Base-by-base conservation (phyloP, 2,888 invertebrate genomes). In the Lasioglossum morio region DNA sequence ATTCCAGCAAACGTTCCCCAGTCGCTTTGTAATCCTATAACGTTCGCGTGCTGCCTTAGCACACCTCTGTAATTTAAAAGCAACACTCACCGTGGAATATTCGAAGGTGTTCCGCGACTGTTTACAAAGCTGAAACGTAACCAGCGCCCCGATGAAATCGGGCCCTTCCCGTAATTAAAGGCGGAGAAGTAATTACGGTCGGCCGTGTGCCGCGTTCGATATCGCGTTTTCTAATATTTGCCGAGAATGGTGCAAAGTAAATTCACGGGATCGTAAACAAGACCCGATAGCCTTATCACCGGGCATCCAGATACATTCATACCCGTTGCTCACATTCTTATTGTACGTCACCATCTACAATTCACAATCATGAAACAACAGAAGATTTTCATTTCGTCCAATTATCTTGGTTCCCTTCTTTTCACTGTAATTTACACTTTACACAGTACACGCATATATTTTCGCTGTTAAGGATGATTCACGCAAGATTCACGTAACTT, bases 81-180 rank as follows among this genome's bases (percentile, higher is more conserved):
- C 70, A 48, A 37, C 57, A 57, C 40, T 30, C 43, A 43, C 16
- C 63, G 77, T 30, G 46, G 75, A 48, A 48, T 75, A 78, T 80
- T 77, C 72, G 76, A 60, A 53, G 57, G 76, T n/a, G 53, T 66
- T 34, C 19, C 74, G n/a, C 12, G 46, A 27, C 73, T 72, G 81
- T 81, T 86, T 81, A 63, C 77, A 53, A 75, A 86, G 46, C 76
- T 23, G 83, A 46, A 69, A 83, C 80, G 79, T 72, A 74, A 72
- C 14, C n/a, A 69, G 23, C 37, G 72, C 75, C 63, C 75, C 66
- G 27, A 46, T 16, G 73, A 48, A 80, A 82, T 80, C 80, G 34
- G 69, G 30, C 73, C 60, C 72, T 83, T 81, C 79, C 79, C 79
- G 74, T 79, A 83, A 88, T 86, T 86, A 79, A 82, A 86, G 63